Percentiles rank a stretch among this genome's conserved stretches.
Evolutionary conservation across 2,888 invertebrate species (phyloP).

Genomic region (Cremastobaeus sp.): DNA sequence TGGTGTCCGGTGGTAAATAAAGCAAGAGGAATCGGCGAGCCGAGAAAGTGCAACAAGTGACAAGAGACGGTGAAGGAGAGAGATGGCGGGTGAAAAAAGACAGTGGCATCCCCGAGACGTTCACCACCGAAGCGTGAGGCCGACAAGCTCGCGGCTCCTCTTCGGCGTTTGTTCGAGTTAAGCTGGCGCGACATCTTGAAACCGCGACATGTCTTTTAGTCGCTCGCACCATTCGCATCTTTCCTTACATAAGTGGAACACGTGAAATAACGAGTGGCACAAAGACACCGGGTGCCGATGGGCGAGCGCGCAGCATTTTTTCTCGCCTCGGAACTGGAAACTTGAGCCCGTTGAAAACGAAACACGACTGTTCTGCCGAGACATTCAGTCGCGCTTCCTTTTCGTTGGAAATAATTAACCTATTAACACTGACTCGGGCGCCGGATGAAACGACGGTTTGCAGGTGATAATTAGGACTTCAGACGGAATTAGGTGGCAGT

Average conservation of each 20-base stretch:
- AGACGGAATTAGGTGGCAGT: conserved; percentile 11
- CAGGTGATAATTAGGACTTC: conserved; percentile 37
- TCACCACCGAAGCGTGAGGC: conserved; percentile 75
- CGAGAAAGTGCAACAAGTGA: conserved; percentile 9
- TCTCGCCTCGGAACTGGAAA: conserved; percentile 46
- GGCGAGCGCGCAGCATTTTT: conserved; percentile 55
- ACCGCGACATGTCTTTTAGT: conserved; percentile 73
- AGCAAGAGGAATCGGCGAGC: conserved; percentile 44
- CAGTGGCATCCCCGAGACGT: conserved; percentile 66
- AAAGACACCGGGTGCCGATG: conserved; percentile 61
- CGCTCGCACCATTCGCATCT: conserved; percentile 62
- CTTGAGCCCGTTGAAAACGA: conserved; percentile 38
- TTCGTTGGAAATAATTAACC: conserved; percentile 44
- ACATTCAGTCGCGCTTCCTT: conserved; percentile 24
- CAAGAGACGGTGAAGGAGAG: conserved; percentile 9
- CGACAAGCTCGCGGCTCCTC: conserved; percentile 75
- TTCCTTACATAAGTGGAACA: conserved; percentile 60
- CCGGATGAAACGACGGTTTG: conserved; percentile 25
- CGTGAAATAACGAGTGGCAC: conserved; percentile 61
- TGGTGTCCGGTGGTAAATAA: conserved; percentile 57
- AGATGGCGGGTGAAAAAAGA: not conserved
- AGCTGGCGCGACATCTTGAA: conserved; percentile 76
- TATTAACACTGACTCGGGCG: conserved; percentile 36
- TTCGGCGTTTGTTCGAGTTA: conserved; percentile 72
- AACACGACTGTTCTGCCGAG: conserved; percentile 17